Evolutionary conservation across 1,140 invertebrate species (phyloP).

Genomic region (Schlechtendalia chinensis): DNA sequence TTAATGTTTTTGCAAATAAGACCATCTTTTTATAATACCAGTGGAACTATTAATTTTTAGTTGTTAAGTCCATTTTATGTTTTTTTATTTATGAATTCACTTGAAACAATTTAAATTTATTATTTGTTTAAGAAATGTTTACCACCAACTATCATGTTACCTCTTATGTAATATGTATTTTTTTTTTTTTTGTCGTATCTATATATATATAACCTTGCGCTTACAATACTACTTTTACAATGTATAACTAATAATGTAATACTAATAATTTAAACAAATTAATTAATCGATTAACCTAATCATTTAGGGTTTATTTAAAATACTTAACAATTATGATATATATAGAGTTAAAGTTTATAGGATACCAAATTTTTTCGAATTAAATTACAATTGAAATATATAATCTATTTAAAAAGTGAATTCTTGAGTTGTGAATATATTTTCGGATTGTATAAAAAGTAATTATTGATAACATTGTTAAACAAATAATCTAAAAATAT

Average conservation of each 20-base stretch:
- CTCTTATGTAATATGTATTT: background rate
- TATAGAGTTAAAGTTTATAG: no score
- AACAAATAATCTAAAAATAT: slow-evolving; percentile 15
- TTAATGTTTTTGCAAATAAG: no score
- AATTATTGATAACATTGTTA: background rate
- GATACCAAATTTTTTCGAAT: background rate
- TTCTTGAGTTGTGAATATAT: background rate
- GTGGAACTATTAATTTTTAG: background rate
- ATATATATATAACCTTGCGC: background rate
- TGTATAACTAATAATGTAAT: no score
- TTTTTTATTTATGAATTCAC: no score
- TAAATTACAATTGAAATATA: background rate
- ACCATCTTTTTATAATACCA: no score
- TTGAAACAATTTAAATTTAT: background rate
- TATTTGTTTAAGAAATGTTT: background rate
- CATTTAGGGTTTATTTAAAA: background rate
- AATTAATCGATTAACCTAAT: background rate
- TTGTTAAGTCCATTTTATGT: background rate
- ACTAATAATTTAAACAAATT: no score
- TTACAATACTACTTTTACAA: background rate
- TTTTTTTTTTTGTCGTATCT: no score
- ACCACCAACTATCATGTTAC: slow-evolving; percentile 10
- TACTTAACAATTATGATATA: background rate
- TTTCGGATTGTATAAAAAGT: background rate
- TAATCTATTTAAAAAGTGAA: background rate